phyloP scores from a whole-genome alignment of 2,888 invertebrate genomes.

The Ectemnius continuus region DNA sequence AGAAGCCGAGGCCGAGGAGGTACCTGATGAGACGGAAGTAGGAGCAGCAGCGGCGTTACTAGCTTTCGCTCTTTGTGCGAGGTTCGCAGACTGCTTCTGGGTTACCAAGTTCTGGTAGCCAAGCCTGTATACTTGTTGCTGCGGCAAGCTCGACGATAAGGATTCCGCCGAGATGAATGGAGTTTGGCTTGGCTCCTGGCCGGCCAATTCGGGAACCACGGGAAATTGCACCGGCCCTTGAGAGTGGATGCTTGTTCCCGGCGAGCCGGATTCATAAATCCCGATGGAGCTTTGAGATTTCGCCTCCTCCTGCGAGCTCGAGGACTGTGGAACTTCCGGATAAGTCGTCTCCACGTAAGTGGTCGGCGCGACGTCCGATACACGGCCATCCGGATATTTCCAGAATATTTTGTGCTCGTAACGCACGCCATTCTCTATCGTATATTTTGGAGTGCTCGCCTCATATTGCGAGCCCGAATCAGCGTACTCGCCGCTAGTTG shows the following conservation, averaged over 20 bases:
- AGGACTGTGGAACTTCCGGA: conserved; percentile 27
- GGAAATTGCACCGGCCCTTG: conserved; percentile 74
- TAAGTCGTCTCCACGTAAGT: conserved; percentile 65
- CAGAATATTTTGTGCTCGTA: conserved; percentile 76
- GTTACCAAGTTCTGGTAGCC: conserved; percentile 52
- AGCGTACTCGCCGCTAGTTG: not conserved
- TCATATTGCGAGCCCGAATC: not conserved
- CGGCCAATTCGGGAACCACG: conserved; percentile 51
- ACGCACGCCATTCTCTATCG: conserved; percentile 71
- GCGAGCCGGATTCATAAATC: conserved; percentile 36
- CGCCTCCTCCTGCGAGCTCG: not conserved
- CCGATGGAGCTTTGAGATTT: conserved; percentile 34
- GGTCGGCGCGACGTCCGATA: conserved; percentile 68
- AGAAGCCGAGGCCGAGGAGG: conserved; percentile 20
- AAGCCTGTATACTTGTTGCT: conserved; percentile 51
- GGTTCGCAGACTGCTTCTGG: conserved; percentile 38
- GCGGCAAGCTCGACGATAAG: conserved; percentile 39
- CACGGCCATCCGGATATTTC: conserved; percentile 75
- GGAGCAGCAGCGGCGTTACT: not conserved
- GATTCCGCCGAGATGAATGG: conserved; percentile 64
- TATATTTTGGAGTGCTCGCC: conserved; percentile 64
- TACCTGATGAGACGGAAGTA: conserved; percentile 6
- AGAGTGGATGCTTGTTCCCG: conserved; percentile 59
- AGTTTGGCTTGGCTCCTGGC: conserved; percentile 32
- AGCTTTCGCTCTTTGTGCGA: conserved; percentile 43